Conservation (phyloP, 2,888 invertebrate genomes). For the Sesamia inferens region DNA sequence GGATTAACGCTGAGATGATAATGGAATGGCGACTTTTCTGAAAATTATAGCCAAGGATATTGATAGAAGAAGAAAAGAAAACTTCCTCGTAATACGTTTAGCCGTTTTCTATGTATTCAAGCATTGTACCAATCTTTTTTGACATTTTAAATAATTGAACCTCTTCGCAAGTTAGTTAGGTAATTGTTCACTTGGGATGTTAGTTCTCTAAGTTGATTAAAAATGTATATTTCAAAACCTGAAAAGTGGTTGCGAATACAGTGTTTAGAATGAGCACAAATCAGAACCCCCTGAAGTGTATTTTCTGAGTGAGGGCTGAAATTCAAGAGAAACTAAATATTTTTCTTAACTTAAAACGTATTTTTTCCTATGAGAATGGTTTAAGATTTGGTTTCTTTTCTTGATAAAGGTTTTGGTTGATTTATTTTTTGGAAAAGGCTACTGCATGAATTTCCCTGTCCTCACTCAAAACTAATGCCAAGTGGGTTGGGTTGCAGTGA, state of each 20-base stretch:
- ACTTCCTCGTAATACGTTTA: conserved; percentile 40
- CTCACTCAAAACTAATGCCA: conserved; percentile 62
- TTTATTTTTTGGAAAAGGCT: background rate
- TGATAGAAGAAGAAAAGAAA: conserved; percentile 9
- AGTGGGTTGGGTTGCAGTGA: conserved; percentile 61
- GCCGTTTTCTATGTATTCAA: conserved; percentile 29
- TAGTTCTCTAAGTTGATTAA: conserved; percentile 1
- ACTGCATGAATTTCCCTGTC: conserved; percentile 45
- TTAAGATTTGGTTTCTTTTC: background rate
- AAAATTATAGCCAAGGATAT: background rate
- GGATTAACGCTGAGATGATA: too few relatives aligned
- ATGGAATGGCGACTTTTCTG: too few relatives aligned
- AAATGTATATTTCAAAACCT: conserved; percentile 1
- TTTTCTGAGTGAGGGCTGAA: background rate
- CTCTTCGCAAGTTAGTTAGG: conserved; percentile 42
- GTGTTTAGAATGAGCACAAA: too few relatives aligned
- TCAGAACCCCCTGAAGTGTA: too few relatives aligned
- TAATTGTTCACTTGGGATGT: conserved; percentile 33
- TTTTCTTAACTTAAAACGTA: background rate
- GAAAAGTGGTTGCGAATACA: background rate
- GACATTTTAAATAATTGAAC: conserved; percentile 38
- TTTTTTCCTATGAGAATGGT: background rate
- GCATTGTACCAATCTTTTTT: conserved; percentile 37
- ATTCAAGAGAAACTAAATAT: background rate
- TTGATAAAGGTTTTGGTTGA: background rate